These are phyloP conservation scores for Crocidura indochinensis DNA, from an alignment of 2,797 vertebrate species.

Conservation along the genomic window DNA sequence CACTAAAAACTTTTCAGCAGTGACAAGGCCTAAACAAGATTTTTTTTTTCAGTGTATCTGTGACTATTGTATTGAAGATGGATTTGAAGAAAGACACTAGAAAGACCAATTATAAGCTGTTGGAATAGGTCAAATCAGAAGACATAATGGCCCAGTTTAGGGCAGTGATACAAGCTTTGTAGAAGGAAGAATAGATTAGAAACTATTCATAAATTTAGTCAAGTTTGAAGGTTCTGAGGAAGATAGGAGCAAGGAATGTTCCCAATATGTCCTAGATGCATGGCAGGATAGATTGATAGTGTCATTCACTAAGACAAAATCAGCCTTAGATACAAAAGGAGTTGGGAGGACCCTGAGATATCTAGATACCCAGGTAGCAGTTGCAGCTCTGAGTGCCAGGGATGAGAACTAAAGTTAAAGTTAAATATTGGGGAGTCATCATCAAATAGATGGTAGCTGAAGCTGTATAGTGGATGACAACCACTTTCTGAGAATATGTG, in stretches of 20 bases:
- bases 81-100: background rate
- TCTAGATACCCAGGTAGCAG: background rate
- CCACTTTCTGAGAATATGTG: background rate
- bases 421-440: background rate
- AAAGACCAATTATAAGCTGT: background rate
- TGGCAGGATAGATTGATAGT: background rate
- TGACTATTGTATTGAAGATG: background rate
- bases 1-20: conserved; percentile 40
- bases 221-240: conserved; percentile 24
- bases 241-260: conserved; percentile 16
- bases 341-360: background rate
- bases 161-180: background rate
- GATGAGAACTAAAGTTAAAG: background rate
- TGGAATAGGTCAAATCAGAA: background rate
- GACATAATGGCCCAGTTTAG: background rate
- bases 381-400: background rate
- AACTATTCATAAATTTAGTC: conserved; percentile 26
- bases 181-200: conserved; percentile 9
- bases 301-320: background rate
- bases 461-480: background rate
- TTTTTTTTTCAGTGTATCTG: conserved; percentile 22
- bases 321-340: conserved; percentile 4
- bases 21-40: background rate
- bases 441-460: background rate
- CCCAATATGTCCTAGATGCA: background rate